These are phyloP conservation scores for Mus spicilegus DNA, from an alignment of 2,113 vertebrate genomes.

Conservation along the genomic window DNA sequence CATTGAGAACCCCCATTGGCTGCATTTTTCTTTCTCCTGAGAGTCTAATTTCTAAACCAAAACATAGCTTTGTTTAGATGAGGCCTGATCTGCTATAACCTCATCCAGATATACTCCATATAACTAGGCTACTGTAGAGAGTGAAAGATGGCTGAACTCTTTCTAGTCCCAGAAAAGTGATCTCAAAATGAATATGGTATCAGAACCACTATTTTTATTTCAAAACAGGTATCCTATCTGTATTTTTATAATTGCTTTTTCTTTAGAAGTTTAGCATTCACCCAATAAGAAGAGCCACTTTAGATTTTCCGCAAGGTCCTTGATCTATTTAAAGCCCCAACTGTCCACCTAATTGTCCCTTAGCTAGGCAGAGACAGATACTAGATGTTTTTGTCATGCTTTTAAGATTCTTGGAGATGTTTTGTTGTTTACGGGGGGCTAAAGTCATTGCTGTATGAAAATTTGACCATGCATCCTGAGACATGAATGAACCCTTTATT, in stretches of 20 bases:
- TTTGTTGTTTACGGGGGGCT: slow-evolving; percentile 3
- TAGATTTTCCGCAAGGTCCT: not conserved
- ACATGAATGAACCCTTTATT: slow-evolving; percentile 33
- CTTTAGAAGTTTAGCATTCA: not conserved
- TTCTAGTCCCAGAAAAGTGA: not conserved
- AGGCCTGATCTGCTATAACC: not conserved
- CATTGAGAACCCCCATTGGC: not conserved
- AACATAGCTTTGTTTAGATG: slow-evolving; percentile 30
- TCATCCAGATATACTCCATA: not conserved
- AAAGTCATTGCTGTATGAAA: not conserved
- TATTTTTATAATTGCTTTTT: not conserved
- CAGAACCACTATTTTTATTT: slow-evolving; percentile 55
- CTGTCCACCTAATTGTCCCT: not conserved
- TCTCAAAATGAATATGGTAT: slow-evolving; percentile 31
- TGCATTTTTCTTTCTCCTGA: slow-evolving; percentile 1
- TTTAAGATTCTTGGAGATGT: slow-evolving; percentile 24
- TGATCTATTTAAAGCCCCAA: not conserved
- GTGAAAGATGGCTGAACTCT: not conserved
- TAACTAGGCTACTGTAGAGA: not conserved
- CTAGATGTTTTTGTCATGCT: not conserved
- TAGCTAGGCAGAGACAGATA: not conserved
- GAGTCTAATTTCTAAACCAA: slow-evolving; percentile 18
- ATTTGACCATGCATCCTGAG: not conserved
- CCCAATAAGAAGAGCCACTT: not conserved
- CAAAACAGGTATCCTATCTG: not conserved